Conservation (phyloP, 2,888 invertebrate species). For the Sphaeridia pumilis region DNA sequence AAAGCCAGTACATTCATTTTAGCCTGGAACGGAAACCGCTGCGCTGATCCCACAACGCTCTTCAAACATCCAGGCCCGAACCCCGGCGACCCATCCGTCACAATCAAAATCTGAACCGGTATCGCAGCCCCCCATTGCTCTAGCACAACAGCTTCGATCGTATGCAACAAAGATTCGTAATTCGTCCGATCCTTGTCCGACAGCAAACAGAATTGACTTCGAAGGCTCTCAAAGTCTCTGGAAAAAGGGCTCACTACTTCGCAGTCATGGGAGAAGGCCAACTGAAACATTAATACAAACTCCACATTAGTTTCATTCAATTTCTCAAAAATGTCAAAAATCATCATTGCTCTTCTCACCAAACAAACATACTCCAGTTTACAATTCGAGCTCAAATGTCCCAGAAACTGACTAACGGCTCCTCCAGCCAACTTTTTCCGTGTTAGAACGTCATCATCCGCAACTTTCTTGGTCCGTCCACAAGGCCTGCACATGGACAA, state of each 20-base stretch:
- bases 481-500: conserved; percentile 58
- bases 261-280: conserved; percentile 45
- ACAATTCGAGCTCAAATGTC: conserved; percentile 52
- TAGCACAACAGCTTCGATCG: conserved; percentile 63
- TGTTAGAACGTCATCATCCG: conserved; percentile 48
- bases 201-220: conserved; percentile 58
- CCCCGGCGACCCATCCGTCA: conserved; percentile 65
- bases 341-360: conserved; percentile 44
- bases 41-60: conserved; percentile 45
- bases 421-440: conserved; percentile 53
- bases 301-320: neutral
- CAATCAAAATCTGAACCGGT: conserved; percentile 64
- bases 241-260: conserved; percentile 72
- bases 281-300: conserved; percentile 37
- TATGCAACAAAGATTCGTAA: conserved; percentile 64
- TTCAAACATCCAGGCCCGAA: conserved; percentile 53
- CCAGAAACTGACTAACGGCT: conserved; percentile 54
- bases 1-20: conserved; percentile 52
- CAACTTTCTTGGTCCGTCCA: conserved; percentile 15
- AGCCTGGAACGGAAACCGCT: conserved; percentile 68
- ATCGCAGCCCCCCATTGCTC: conserved; percentile 84
- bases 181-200: conserved; percentile 80
- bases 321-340: neutral
- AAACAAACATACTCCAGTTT: conserved; percentile 60
- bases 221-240: conserved; percentile 69